These are phyloP conservation scores for Ophonus ardosiacus DNA, from an alignment of 2,888 invertebrate species.

Conservation along the genomic window DNA sequence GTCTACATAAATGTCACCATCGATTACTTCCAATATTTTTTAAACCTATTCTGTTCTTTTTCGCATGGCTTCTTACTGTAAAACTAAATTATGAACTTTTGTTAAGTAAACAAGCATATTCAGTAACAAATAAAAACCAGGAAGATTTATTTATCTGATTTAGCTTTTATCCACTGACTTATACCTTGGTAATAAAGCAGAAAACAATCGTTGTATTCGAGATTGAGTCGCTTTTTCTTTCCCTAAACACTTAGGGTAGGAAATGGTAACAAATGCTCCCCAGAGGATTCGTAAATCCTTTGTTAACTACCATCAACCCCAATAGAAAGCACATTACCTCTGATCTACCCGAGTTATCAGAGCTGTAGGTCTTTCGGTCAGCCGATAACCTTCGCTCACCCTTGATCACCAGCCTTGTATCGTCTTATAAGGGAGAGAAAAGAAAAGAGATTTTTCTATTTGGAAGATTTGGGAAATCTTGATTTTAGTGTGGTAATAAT, in stretches of 20 bases:
- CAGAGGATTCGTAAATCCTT: neutral
- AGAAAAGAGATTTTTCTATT: no score
- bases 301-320: slow-evolving; percentile 20
- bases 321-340: slow-evolving; percentile 32
- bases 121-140: no score
- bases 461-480: no score
- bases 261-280: slow-evolving; percentile 1
- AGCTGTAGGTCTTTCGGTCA: slow-evolving; percentile 26
- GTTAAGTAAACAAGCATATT: no score
- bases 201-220: neutral
- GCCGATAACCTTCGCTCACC: slow-evolving; percentile 13
- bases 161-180: neutral
- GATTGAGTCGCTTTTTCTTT: neutral
- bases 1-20: no score
- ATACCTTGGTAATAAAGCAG: neutral
- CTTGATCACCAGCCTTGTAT: neutral
- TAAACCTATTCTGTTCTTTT: no score
- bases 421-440: neutral
- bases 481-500: no score
- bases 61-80: no score
- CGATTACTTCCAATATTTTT: no score
- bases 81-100: no score
- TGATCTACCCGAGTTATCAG: slow-evolving; percentile 8
- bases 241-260: neutral
- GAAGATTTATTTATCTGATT: neutral